A percentile compares a stretch with the other conserved stretches of the same genome.
These are phyloP conservation scores for Squalus acanthias DNA, from an alignment of 2,797 vertebrate species.

Conservation along the genomic window DNA sequence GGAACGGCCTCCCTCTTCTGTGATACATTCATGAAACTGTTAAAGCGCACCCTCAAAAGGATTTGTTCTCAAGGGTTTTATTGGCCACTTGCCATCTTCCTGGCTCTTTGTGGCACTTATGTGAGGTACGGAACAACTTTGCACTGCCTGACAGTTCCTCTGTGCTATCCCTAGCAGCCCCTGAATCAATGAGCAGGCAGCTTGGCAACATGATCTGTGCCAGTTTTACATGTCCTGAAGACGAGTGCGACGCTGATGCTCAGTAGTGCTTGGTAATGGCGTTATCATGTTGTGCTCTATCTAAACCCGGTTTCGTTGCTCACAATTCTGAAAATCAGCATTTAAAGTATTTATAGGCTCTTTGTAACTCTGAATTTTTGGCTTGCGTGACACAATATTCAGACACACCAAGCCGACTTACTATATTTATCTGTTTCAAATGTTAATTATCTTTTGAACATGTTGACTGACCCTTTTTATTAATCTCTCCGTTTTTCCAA, in stretches of 20 bases:
- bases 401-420: neutral
- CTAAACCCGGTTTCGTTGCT: neutral
- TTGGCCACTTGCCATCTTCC: neutral
- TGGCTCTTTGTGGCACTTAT: neutral
- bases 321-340: neutral
- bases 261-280: neutral
- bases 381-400: neutral
- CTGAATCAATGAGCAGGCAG: neutral
- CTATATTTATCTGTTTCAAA: neutral
- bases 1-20: neutral
- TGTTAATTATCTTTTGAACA: neutral
- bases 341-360: neutral
- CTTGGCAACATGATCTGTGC: neutral
- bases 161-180: neutral
- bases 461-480: neutral
- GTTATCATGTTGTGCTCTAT: neutral
- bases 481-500: neutral
- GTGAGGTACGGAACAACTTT: neutral
- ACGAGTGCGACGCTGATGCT: neutral
- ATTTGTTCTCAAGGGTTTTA: neutral
- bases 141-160: neutral
- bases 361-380: neutral
- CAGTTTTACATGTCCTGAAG: neutral
- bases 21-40: neutral
- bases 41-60: neutral